Conservation (phyloP, 2,113 vertebrate species). For the Sceloporus tristichus region DNA sequence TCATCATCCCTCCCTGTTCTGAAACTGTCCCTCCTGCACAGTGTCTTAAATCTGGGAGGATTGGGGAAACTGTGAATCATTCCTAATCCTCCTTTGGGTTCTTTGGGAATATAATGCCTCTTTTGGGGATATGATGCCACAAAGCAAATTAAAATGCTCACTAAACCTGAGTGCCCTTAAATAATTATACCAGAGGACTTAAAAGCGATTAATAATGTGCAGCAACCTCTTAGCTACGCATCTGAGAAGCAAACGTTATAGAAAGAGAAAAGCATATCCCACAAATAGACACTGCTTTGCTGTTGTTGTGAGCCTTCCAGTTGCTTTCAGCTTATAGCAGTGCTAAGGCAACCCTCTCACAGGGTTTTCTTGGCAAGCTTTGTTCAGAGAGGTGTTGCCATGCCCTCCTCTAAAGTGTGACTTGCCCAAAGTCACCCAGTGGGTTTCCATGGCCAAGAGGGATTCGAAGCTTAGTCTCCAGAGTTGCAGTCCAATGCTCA, state of each 20-base stretch:
- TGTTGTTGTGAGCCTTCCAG: conserved; percentile 9
- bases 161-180: conserved; percentile 40
- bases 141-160: conserved; percentile 30
- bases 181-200: conserved; percentile 22
- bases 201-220: neutral
- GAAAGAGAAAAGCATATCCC: conserved; percentile 3
- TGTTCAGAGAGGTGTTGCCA: too few relatives aligned
- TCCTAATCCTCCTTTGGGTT: conserved; percentile 52
- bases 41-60: conserved; percentile 20
- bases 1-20: conserved; percentile 34
- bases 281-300: conserved; percentile 15
- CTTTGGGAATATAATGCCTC: conserved; percentile 30
- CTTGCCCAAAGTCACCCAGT: too few relatives aligned
- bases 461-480: too few relatives aligned
- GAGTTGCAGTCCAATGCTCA: too few relatives aligned
- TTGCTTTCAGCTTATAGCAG: too few relatives aligned
- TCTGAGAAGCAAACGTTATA: conserved; percentile 32
- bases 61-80: conserved; percentile 38
- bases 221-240: conserved; percentile 28
- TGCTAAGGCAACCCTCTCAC: too few relatives aligned
- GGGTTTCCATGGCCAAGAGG: too few relatives aligned
- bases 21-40: conserved; percentile 8
- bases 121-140: neutral
- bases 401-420: too few relatives aligned
- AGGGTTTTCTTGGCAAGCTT: too few relatives aligned